These are phyloP conservation scores for Ligdia adustata DNA, from an alignment of 2,888 invertebrate genomes.

Conservation along the genomic window DNA sequence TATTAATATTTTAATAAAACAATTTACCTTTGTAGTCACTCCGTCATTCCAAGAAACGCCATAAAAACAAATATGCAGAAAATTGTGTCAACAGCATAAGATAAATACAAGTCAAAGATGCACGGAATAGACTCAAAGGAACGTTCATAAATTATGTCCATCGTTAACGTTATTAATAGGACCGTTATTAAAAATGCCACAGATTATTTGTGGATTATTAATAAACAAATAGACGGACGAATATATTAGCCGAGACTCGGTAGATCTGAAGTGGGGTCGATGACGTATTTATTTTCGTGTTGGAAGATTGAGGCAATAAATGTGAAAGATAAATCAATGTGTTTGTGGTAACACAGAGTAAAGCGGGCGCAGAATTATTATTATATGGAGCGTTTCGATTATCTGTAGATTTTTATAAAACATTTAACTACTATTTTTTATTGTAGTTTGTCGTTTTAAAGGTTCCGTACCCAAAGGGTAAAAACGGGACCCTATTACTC, in stretches of 20 bases:
- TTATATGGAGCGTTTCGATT: too few relatives aligned
- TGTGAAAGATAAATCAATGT: conserved; percentile 61
- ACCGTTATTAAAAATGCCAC: conserved; percentile 31
- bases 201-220: conserved; percentile 38
- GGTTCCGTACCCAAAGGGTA: too few relatives aligned
- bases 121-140: conserved; percentile 4
- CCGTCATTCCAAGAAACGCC: too few relatives aligned
- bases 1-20: too few relatives aligned
- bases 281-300: conserved; percentile 54
- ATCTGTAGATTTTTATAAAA: too few relatives aligned
- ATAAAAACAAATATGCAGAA: conserved; percentile 2
- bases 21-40: too few relatives aligned
- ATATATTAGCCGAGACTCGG: conserved; percentile 52
- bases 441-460: too few relatives aligned
- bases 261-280: conserved; percentile 52
- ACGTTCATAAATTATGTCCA: conserved; percentile 27
- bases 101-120: conserved; percentile 17
- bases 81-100: conserved; percentile 1
- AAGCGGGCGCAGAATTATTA: too few relatives aligned
- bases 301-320: conserved; percentile 42
- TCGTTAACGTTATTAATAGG: conserved; percentile 34
- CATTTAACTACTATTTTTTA: too few relatives aligned
- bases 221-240: conserved; percentile 51
- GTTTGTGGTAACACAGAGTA: conserved; percentile 48
- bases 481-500: too few relatives aligned